These are phyloP conservation scores for Bursaphelenchus mucronatus DNA, from an alignment of 1,140 invertebrate species.

Conservation along the genomic window DNA sequence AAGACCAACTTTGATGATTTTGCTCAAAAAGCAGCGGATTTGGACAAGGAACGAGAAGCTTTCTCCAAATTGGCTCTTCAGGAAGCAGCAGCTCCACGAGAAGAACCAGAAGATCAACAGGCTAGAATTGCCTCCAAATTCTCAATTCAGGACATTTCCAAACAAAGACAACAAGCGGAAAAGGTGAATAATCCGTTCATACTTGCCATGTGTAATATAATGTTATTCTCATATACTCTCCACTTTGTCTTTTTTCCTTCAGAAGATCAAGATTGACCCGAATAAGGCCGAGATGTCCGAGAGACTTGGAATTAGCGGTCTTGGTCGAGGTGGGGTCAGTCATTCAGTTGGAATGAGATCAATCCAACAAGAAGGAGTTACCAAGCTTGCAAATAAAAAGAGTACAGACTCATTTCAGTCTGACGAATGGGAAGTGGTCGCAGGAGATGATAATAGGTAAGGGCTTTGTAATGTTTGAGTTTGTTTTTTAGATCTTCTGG, in stretches of 20 bases:
- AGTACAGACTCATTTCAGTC: constrained; percentile 38
- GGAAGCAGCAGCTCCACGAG: constrained; percentile 6
- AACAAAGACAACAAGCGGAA: no score
- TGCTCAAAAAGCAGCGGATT: constrained; percentile 72
- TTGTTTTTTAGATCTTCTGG: constrained; percentile 10
- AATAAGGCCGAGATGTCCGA: constrained; percentile 82
- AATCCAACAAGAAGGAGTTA: constrained; percentile 73
- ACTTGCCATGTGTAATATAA: no score
- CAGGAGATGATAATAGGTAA: constrained; percentile 40
- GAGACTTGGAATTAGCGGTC: constrained; percentile 80
- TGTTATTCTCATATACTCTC: not conserved
- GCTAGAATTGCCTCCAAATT: constrained; percentile 21
- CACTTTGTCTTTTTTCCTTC: not conserved
- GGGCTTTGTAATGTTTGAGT: constrained; percentile 22
- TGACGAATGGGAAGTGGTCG: constrained; percentile 51
- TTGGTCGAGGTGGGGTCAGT: constrained; percentile 66
- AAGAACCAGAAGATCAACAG: constrained; percentile 10
- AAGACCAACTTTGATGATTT: constrained; percentile 87
- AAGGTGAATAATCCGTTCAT: no score
- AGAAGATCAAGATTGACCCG: constrained; percentile 67
- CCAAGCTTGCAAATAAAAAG: constrained; percentile 31
- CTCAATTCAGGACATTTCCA: constrained; percentile 8
- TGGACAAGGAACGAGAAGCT: constrained; percentile 37
- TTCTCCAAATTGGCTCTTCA: constrained; percentile 29
- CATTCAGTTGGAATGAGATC: constrained; percentile 92